These are phyloP conservation scores for Drosophila truncata DNA, from an alignment of 1,140 invertebrate species.

Conservation along the genomic window DNA sequence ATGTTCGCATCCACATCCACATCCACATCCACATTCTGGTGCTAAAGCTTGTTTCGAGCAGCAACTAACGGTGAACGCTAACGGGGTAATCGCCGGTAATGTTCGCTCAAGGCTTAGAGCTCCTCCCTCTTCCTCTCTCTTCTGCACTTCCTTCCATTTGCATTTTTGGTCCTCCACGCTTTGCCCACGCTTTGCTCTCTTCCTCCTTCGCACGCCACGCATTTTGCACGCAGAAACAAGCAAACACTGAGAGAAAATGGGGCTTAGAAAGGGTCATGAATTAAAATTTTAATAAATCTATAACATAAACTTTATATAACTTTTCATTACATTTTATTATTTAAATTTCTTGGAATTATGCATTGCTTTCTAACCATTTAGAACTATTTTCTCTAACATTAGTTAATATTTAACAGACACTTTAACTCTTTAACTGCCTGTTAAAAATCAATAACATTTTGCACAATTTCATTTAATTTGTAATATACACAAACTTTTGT, in stretches of 20 bases:
- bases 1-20: slow-evolving; percentile 32
- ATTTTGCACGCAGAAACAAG: slow-evolving; percentile 71
- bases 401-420: neutral
- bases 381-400: neutral
- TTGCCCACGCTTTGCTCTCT: neutral
- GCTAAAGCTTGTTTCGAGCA: slow-evolving; percentile 48
- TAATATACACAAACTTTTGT: too few species aligned
- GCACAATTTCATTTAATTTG: too few species aligned
- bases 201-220: slow-evolving; percentile 12
- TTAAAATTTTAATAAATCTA: neutral
- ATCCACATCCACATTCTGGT: slow-evolving; percentile 10
- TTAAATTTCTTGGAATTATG: neutral
- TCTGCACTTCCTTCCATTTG: slow-evolving; percentile 30
- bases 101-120: slow-evolving; percentile 67
- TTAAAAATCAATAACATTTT: neutral
- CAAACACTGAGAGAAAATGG: neutral
- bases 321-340: neutral
- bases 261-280: neutral
- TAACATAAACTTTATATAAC: neutral
- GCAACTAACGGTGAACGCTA: slow-evolving; percentile 62
- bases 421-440: neutral
- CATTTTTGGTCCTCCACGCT: slow-evolving; percentile 6
- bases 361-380: neutral
- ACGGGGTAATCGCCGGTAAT: slow-evolving; percentile 79
- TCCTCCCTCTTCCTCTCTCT: neutral